Evolutionary conservation across 2,888 invertebrate species (phyloP).

Genomic region (Melipona beecheii): DNA sequence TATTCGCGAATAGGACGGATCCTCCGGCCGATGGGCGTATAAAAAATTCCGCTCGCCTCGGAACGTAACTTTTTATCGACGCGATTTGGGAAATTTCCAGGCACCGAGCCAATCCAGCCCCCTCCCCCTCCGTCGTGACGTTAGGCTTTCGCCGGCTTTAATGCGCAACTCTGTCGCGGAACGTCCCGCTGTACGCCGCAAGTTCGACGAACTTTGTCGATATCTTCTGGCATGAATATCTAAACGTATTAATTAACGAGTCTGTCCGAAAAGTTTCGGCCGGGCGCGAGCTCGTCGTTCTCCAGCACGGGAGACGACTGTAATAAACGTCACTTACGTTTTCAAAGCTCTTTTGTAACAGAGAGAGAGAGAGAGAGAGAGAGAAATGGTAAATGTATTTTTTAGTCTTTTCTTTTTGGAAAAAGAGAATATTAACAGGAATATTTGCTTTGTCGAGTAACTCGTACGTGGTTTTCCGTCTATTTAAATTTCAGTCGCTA

Average conservation of each 20-base stretch:
- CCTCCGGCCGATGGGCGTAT: not conserved
- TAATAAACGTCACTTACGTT: constrained; percentile 46
- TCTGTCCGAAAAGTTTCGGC: constrained; percentile 52
- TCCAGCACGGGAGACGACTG: constrained; percentile 20
- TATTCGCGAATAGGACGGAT: not conserved
- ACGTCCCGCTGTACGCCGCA: constrained; percentile 36
- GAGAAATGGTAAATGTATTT: too few relatives aligned
- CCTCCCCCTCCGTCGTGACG: not conserved
- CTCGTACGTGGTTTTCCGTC: too few relatives aligned
- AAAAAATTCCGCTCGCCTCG: constrained; percentile 5
- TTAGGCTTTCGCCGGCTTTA: constrained; percentile 34
- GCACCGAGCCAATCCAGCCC: constrained; percentile 37
- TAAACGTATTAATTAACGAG: constrained; percentile 62
- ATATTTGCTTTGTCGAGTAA: too few relatives aligned
- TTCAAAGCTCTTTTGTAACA: constrained; percentile 11
- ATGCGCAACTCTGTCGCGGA: constrained; percentile 24
- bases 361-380: too few relatives aligned
- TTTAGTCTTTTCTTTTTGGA: too few relatives aligned
- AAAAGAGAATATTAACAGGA: too few relatives aligned
- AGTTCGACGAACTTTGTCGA: constrained; percentile 57
- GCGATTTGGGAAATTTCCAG: constrained; percentile 41
- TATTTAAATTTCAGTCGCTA: too few relatives aligned
- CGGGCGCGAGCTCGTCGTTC: constrained; percentile 39
- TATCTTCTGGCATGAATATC: constrained; percentile 62
- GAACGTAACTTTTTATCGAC: constrained; percentile 27